A percentile compares a stretch with the other conserved stretches of the same genome.
These are phyloP conservation scores for Ailuropoda melanoleuca DNA, from an alignment of 2,113 vertebrate species.

Conservation along the genomic window DNA sequence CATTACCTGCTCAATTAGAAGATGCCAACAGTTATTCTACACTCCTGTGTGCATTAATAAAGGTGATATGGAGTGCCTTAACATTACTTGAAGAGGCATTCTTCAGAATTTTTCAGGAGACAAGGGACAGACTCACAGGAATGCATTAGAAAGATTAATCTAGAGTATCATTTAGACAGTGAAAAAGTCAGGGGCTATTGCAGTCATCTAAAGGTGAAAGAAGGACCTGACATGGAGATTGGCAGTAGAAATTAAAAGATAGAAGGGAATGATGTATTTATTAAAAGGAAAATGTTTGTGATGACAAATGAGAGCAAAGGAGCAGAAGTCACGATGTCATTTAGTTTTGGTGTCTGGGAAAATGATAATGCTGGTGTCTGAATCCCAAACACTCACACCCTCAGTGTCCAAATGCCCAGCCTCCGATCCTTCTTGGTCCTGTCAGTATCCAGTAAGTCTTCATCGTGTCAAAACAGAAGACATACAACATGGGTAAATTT, in stretches of 20 bases:
- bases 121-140: neutral
- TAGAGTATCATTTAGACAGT: neutral
- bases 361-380: neutral
- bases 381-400: neutral
- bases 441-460: neutral
- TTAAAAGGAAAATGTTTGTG: neutral
- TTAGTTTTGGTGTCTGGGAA: neutral
- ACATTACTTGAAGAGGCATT: neutral
- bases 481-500: neutral
- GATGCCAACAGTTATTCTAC: neutral
- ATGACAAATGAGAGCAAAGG: neutral
- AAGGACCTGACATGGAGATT: neutral
- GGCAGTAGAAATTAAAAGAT: conserved; percentile 17
- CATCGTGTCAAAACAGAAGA: neutral
- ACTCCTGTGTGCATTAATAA: neutral
- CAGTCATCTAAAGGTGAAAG: neutral
- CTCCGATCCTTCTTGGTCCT: neutral
- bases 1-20: neutral
- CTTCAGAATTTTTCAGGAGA: conserved; percentile 1
- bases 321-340: neutral
- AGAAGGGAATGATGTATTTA: neutral
- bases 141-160: neutral
- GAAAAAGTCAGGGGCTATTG: neutral
- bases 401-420: neutral
- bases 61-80: neutral